Base-by-base conservation (phyloP, 2,888 invertebrate genomes). In the Elmis aenea region DNA sequence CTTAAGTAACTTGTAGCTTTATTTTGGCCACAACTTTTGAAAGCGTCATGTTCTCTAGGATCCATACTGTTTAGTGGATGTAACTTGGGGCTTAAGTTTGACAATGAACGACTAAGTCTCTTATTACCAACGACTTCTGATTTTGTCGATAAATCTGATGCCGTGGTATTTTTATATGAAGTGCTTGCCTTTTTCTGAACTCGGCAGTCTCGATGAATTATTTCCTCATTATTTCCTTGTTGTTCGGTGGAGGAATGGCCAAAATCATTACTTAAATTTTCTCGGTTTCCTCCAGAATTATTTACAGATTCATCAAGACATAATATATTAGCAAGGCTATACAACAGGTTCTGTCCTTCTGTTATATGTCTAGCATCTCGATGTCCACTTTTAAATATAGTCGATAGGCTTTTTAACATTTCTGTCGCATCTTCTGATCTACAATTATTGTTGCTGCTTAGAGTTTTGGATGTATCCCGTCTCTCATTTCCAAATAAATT, bases 301-400 rank as follows among this genome's bases (percentile, higher is more conserved):
- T 22, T 23, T 14, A 24, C 33, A 9, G 27, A 26, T 14, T 33
- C 33, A 9, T 38, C 28, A 2, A 38, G 16, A 32, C 41, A 49
- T 13, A 52, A 37, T 11, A 52, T 48, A 42, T 45, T 41, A 3
- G 50, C 48, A 6, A 52, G 41, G 28, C 34, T 42, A 16, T 18
- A 41, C 5, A 52, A 24, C 14, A 52, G 30, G 29, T 44, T 46
- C 25, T 46, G 46, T 1, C 50, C 50, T 37, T 50, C 42, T 3
- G 22, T 16, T 22, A 42, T 48, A 24, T 48, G 48, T 33, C 45
- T 34, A 2, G 12, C 10, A 13, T 41, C 41, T 4, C 32, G 35
- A 16, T 34, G 18, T 10, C 46, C 50, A 22, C 32, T 44, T 18
- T 31, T 44, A 13, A 52, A 33, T 26, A 52, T 46, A 14, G 30